Evolutionary conservation across 2,113 vertebrate genomes (phyloP), one percentile per base, ranked within the genome.

Genomic region (Synodontis membranacea): DNA sequence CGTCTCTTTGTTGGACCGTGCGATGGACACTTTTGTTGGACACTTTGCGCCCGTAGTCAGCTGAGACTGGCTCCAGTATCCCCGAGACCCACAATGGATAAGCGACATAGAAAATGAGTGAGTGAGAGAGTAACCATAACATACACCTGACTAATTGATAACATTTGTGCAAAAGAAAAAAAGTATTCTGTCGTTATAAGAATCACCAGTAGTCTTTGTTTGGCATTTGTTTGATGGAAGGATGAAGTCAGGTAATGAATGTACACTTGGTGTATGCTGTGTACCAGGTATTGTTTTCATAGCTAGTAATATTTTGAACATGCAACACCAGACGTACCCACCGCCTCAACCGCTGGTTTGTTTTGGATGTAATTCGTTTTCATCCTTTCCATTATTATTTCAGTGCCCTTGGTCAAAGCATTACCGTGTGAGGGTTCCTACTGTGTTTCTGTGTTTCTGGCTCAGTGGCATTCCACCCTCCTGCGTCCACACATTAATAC

Each of bases 391-490:
- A 34, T 64, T 66, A 23, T n/a, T 25, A 62, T 85, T 48, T 62
- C 31, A 11, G 74, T 64, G 84, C 74, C 46, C 74, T 85, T 46
- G 25, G 54, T 6, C 44, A 19, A 15, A n/a, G n/a, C 34, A 15
- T 74, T 74, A 42, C 39, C 6, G 23, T n/a, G 25, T 46, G 42
- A 5, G 1, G 25, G 23, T 46, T n/a, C 72, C 74, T 79, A 58
- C 42, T 46, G 54, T 66, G 58, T 85, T 76, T 85, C 56, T 79
- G n/a, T 52, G n/a, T n/a, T n/a, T n/a, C 1, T 25, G 14, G 84
- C 84, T 85, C 44, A n/a, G 11, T 85, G 19, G 75, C 62, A 52
- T 79, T 37, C 72, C 50, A n/a, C 44, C 54, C 84, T 85, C 28
- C 19, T 37, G 14, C 10, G 10, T 48, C 72, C 19, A 17, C 44